Percentiles rank a stretch among this genome's conserved stretches.
Evolutionary conservation across 2,888 invertebrate genomes (phyloP).

Genomic region (Acanthosepion esculentum): DNA sequence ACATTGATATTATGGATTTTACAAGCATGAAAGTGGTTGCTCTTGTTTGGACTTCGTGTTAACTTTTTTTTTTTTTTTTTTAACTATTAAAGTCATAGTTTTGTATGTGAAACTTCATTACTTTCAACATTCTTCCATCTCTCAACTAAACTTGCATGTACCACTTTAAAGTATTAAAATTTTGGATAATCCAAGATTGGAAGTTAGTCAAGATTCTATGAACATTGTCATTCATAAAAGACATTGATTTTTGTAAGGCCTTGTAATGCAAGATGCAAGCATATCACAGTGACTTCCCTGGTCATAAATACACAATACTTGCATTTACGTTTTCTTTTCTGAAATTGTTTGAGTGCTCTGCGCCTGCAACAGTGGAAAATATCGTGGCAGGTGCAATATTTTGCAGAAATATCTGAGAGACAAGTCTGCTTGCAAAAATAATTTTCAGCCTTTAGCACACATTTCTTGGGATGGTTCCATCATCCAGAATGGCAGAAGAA

Average conservation of each 20-base stretch:
- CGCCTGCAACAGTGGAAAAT: background rate
- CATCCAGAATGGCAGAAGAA: background rate
- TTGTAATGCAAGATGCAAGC: background rate
- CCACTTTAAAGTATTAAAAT: background rate
- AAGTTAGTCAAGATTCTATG: background rate
- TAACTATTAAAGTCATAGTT: background rate
- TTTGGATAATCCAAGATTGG: background rate
- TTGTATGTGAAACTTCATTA: background rate
- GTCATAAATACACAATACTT: background rate
- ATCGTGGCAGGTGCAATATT: background rate
- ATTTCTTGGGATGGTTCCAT: constrained; percentile 18
- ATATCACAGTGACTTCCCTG: background rate
- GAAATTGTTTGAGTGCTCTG: background rate
- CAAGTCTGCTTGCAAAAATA: background rate
- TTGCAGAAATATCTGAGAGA: background rate
- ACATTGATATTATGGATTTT: background rate
- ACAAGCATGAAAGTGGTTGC: too few species aligned
- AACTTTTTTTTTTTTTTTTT: background rate
- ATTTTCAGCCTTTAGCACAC: background rate
- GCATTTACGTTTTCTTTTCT: background rate
- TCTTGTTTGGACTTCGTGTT: background rate
- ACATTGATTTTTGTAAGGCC: background rate
- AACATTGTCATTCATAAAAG: background rate
- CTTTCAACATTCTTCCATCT: background rate
- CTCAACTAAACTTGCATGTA: too few species aligned